Percentiles rank a stretch among this genome's conserved stretches.
Conservation (phyloP, 2,113 vertebrate genomes). For the Clarias gariepinus region DNA sequence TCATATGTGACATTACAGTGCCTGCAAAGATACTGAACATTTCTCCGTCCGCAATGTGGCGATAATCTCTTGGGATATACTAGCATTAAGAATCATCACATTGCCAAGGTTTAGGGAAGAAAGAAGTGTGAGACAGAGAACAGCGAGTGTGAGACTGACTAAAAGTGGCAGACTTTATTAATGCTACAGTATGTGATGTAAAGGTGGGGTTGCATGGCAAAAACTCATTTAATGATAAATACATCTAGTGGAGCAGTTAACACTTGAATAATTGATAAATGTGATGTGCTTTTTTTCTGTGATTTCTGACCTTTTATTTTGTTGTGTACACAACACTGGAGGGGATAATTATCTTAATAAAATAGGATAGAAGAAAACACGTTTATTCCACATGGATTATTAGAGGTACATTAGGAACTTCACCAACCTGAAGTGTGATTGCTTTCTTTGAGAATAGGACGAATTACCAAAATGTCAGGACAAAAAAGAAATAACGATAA, state of each 20-base stretch:
- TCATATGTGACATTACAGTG: slow-evolving; percentile 12
- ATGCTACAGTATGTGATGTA: background rate
- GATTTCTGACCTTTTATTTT: background rate
- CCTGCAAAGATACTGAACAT: background rate
- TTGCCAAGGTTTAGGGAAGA: background rate
- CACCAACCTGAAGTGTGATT: background rate
- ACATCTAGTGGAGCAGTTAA: background rate
- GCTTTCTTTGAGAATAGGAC: background rate
- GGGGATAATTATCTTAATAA: background rate
- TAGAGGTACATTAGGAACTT: background rate
- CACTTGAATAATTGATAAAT: background rate
- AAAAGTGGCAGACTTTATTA: background rate
- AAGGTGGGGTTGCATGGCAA: background rate
- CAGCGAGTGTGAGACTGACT: background rate
- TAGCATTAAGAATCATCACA: slow-evolving; percentile 13
- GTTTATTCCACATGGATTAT: background rate
- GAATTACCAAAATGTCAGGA: background rate
- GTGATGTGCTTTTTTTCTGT: background rate
- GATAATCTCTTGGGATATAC: slow-evolving; percentile 24
- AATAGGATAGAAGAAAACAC: background rate
- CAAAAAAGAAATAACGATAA: background rate
- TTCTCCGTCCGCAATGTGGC: slow-evolving; percentile 20
- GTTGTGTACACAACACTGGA: background rate
- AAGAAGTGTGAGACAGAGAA: background rate
- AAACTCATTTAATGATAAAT: background rate